These are phyloP conservation scores for Gymnodraco acuticeps DNA, from an alignment of 2,797 vertebrate genomes.

Conservation along the genomic window DNA sequence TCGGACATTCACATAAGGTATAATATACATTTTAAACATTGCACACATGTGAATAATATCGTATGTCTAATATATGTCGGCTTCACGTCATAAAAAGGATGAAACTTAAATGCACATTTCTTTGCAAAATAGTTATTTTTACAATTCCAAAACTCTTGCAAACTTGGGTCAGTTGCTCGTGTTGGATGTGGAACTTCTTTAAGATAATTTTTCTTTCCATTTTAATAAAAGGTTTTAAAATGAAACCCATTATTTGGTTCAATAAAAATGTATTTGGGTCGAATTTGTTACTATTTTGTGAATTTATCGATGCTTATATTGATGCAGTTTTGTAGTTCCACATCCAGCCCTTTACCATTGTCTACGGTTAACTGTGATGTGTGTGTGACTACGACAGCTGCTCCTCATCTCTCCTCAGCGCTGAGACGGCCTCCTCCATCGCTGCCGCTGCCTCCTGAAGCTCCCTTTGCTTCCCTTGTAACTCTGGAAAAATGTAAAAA, in stretches of 20 bases:
- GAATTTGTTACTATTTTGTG: too few relatives aligned
- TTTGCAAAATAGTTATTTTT: too few relatives aligned
- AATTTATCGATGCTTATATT: neutral
- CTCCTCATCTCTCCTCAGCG: constrained; percentile 48
- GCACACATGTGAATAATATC: too few relatives aligned
- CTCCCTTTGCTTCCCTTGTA: constrained; percentile 64
- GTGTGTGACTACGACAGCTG: neutral
- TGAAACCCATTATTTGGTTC: neutral
- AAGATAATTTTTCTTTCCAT: neutral
- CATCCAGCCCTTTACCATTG: neutral
- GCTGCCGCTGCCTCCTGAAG: constrained; percentile 61
- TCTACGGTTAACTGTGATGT: too few relatives aligned
- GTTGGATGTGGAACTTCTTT: neutral
- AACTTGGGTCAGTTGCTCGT: rapidly evolving
- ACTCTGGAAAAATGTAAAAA: constrained; percentile 63
- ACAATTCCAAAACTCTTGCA: neutral
- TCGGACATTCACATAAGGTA: too few relatives aligned
- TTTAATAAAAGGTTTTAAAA: neutral
- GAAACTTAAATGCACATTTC: too few relatives aligned
- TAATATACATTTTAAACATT: too few relatives aligned
- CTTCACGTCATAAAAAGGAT: too few relatives aligned
- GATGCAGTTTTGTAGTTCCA: neutral
- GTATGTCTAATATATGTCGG: too few relatives aligned
- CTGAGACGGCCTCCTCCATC: constrained; percentile 58
- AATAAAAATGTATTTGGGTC: too few relatives aligned